Evolutionary conservation across 2,113 vertebrate genomes (phyloP).

Genomic region (Ameiurus melas): DNA sequence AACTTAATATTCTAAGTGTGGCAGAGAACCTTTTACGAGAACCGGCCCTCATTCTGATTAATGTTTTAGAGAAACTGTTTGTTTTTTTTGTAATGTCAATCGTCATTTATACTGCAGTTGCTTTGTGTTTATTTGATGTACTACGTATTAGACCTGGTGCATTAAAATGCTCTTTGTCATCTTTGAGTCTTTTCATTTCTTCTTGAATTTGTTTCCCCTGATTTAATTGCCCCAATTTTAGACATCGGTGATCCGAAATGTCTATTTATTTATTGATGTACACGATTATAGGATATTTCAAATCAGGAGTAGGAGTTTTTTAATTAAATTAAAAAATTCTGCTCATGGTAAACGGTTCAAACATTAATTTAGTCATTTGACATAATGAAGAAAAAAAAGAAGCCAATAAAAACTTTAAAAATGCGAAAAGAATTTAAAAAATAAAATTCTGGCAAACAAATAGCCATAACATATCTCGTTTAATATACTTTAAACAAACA

Average conservation of each 20-base stretch:
- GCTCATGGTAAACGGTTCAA: background rate
- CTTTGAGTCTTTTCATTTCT: conserved; percentile 41
- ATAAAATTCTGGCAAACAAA: background rate
- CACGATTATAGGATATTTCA: background rate
- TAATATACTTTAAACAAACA: background rate
- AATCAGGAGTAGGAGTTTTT: background rate
- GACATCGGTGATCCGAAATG: too few relatives aligned
- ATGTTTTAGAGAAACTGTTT: conserved; percentile 55
- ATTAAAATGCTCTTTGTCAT: conserved; percentile 67
- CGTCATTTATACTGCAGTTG: conserved; percentile 44
- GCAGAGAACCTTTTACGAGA: conserved; percentile 33
- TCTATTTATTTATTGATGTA: background rate
- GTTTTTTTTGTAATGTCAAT: conserved; percentile 23
- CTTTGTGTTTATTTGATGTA: conserved; percentile 57
- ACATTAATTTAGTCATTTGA: background rate
- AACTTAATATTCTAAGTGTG: conserved; percentile 47
- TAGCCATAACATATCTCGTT: background rate
- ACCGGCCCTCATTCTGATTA: conserved; percentile 45
- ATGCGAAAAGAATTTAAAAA: background rate
- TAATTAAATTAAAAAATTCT: background rate
- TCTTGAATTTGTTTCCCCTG: background rate
- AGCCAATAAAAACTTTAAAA: background rate
- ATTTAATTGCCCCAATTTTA: background rate
- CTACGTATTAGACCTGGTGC: conserved; percentile 62
- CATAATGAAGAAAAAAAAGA: background rate